Evolutionary conservation across 1,140 invertebrate species (phyloP).

Genomic region (Reticulitermes speratus): DNA sequence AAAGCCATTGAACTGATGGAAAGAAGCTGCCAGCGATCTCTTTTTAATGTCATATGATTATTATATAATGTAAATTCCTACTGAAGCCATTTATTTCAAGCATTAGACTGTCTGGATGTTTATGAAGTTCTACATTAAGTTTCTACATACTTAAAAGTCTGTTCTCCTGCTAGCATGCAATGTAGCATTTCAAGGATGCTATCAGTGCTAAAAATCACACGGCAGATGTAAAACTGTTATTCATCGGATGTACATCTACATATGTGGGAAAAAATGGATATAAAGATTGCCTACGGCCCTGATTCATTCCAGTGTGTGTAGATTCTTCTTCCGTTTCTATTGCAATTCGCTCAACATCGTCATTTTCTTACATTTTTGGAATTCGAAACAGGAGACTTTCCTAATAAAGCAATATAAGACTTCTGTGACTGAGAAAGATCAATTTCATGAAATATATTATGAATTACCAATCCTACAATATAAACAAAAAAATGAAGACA

Average conservation of each 20-base stretch:
- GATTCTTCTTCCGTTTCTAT: conserved; percentile 23
- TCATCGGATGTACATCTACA: not conserved
- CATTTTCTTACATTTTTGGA: conserved; percentile 25
- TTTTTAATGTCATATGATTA: not conserved
- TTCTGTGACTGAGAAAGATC: conserved; percentile 9
- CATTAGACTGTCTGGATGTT: not conserved
- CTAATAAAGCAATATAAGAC: conserved; percentile 24
- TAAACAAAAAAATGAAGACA: not conserved
- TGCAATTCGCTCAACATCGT: conserved; percentile 27
- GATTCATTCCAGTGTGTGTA: conserved; percentile 28
- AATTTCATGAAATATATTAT: conserved; percentile 13
- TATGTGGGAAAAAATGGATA: not conserved
- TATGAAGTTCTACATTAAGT: not conserved
- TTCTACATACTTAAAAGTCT: not conserved
- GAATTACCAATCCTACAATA: not conserved
- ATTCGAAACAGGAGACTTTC: conserved; percentile 19
- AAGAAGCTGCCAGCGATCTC: conserved; percentile 22
- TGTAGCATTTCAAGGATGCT: conserved; percentile 11
- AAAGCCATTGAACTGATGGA: conserved; percentile 10
- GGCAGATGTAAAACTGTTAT: conserved; percentile 16
- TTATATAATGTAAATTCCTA: not conserved
- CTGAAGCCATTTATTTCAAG: not conserved
- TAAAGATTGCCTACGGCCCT: conserved; percentile 28
- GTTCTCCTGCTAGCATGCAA: conserved; percentile 20
- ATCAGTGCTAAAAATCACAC: not conserved